Conservation (phyloP, 2,113 vertebrate genomes). For the Stigmatopora nigra region DNA sequence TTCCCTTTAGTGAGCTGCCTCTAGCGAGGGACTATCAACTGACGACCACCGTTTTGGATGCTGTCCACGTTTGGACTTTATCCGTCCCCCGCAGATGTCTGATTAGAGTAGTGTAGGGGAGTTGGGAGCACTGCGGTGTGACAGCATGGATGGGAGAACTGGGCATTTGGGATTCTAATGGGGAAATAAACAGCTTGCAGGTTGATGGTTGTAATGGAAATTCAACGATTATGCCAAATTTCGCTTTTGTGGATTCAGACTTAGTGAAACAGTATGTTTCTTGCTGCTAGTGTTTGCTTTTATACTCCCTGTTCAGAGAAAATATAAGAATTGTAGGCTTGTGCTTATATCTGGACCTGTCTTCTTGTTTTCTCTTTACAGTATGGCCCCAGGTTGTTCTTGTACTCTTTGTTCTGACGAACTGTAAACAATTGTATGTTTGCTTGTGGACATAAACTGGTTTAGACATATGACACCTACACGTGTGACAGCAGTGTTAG, state of each 20-base stretch:
- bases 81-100: slow-evolving; percentile 67
- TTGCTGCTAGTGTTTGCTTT: not conserved
- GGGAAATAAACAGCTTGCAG: not conserved
- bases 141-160: slow-evolving; percentile 36
- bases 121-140: slow-evolving; percentile 45
- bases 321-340: no score
- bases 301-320: no score
- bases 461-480: not conserved
- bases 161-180: not conserved
- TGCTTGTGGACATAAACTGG: not conserved
- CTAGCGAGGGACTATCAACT: slow-evolving; percentile 56
- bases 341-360: no score
- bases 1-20: slow-evolving; percentile 47
- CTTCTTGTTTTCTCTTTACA: no score
- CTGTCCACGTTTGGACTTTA: slow-evolving; percentile 61
- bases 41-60: slow-evolving; percentile 44
- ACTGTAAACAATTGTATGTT: not conserved
- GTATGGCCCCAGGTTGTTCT: not conserved
- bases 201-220: not conserved
- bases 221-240: not conserved
- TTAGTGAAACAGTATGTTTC: not conserved
- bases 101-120: slow-evolving; percentile 67
- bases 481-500: not conserved
- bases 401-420: not conserved
- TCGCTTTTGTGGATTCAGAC: not conserved